phyloP scores from a whole-genome alignment of 2,113 vertebrate species.

The Epinephelus fuscoguttatus region DNA sequence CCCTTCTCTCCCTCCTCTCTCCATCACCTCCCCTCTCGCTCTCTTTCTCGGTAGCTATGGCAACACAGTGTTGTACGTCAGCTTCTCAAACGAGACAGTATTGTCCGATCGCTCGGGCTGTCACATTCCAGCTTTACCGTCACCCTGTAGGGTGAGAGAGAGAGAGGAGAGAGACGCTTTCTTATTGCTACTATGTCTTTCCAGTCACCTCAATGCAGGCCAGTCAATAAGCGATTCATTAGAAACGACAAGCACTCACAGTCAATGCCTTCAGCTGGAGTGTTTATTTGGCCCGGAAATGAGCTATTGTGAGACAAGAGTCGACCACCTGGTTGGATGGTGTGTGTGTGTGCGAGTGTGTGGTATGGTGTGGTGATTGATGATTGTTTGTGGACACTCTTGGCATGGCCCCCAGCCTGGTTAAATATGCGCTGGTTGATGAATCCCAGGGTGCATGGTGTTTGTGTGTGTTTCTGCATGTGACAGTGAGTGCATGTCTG shows the following conservation, averaged over 20 bases:
- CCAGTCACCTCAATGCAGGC: slow-evolving; percentile 52
- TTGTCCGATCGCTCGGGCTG: slow-evolving; percentile 68
- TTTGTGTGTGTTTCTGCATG: slow-evolving; percentile 22
- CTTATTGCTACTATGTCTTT: slow-evolving; percentile 40
- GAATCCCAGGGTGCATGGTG: slow-evolving; percentile 35
- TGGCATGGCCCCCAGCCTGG: slow-evolving; percentile 58
- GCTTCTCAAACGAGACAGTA: slow-evolving; percentile 67
- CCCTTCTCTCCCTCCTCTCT: slow-evolving; percentile 47
- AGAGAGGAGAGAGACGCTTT: slow-evolving; percentile 7
- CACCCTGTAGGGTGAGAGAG: slow-evolving; percentile 26
- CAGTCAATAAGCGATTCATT: slow-evolving; percentile 73
- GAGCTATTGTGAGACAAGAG: slow-evolving; percentile 65
- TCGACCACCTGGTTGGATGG: slow-evolving; percentile 66
- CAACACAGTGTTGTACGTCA: slow-evolving; percentile 77
- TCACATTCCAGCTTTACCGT: slow-evolving; percentile 62
- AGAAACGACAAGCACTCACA: slow-evolving; percentile 59
- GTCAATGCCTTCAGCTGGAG: slow-evolving; percentile 62
- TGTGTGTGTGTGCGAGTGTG: slow-evolving; percentile 1
- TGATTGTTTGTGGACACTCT: slow-evolving; percentile 71
- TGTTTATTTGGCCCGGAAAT: slow-evolving; percentile 67
- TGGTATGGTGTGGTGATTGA: slow-evolving; percentile 66
- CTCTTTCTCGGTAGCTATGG: slow-evolving; percentile 79
- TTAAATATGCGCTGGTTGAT: slow-evolving; percentile 64
- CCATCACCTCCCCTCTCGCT: slow-evolving; percentile 45
- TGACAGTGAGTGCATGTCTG: slow-evolving; percentile 2